Evolutionary conservation across 2,113 vertebrate species (phyloP).

Genomic region (rat (Rattus norvegicus)): GRCr8 NC_086038.1:4927001-4927500

Average conservation of each 20-base stretch:
- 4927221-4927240: no score
- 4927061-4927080: slow-evolving; percentile 96
- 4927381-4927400: slow-evolving; percentile 95
- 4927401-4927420: slow-evolving; percentile 81
- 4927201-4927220: no score
- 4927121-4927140: background rate
- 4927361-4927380: slow-evolving; percentile 94
- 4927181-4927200: background rate
- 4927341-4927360: slow-evolving; percentile 94
- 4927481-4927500: background rate
- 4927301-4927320: slow-evolving; percentile 94
- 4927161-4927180: background rate
- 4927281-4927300: slow-evolving; percentile 94
- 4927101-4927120: slow-evolving; percentile 93
- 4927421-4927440: slow-evolving; percentile 10
- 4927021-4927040: slow-evolving; percentile 92
- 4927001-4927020: slow-evolving; percentile 80
- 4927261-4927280: slow-evolving; percentile 86
- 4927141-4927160: background rate
- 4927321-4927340: slow-evolving; percentile 95
- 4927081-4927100: slow-evolving; percentile 96
- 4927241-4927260: background rate
- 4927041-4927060: slow-evolving; percentile 92
- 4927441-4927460: no score
- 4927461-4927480: no score